A percentile compares a stretch with the other conserved stretches of the same genome.
These are phyloP conservation scores for Vultur gryphus DNA, from an alignment of 2,797 vertebrate species.

Conservation along the genomic window DNA sequence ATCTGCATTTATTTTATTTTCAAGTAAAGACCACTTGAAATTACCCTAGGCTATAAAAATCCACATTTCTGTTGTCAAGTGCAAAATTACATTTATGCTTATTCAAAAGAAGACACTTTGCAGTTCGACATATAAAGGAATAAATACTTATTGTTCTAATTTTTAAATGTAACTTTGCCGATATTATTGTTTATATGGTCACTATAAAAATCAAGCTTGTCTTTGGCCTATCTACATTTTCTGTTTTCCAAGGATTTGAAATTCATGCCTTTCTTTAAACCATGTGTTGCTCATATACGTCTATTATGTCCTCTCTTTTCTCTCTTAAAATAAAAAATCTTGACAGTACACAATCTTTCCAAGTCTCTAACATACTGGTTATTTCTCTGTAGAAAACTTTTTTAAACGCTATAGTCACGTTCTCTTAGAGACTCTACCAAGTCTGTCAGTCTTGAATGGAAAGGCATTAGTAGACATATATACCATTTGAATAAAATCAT, in stretches of 20 bases:
- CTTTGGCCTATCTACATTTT: background rate
- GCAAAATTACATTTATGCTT: background rate
- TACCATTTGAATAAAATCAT: background rate
- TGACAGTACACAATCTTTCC: background rate
- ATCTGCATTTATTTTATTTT: background rate
- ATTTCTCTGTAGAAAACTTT: background rate
- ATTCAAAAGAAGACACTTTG: background rate
- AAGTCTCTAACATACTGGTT: background rate
- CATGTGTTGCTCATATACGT: background rate
- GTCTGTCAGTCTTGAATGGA: background rate
- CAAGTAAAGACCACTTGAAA: background rate
- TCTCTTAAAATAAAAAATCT: background rate
- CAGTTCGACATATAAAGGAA: background rate
- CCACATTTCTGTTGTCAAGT: background rate
- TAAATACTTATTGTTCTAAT: background rate
- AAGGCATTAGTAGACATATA: background rate
- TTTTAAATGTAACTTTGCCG: background rate
- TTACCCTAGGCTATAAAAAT: background rate
- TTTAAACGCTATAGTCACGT: background rate
- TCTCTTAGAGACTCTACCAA: background rate
- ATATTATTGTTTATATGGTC: background rate
- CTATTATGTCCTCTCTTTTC: background rate
- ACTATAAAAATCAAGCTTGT: background rate
- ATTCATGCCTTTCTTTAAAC: background rate
- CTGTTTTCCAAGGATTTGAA: background rate